Conservation (phyloP, 2,113 vertebrate species). For the Equus quagga region DNA sequence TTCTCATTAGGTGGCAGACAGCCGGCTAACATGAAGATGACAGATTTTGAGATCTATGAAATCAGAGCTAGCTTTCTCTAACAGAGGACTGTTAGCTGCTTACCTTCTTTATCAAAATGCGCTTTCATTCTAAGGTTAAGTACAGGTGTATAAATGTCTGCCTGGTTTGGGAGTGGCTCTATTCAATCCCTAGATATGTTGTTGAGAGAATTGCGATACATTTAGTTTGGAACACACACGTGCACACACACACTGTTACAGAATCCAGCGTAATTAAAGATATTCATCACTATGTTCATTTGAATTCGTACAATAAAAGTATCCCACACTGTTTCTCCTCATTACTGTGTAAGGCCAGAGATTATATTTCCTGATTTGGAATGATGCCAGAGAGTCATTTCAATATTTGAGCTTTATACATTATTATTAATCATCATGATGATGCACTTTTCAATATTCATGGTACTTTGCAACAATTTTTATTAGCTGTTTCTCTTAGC, state of each 20-base stretch:
- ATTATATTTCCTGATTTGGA: constrained; percentile 81
- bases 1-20: constrained; percentile 78
- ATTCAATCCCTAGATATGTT: constrained; percentile 31
- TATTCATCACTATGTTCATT: constrained; percentile 74
- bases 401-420: constrained; percentile 78
- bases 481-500: constrained; percentile 72
- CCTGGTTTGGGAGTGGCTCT: constrained; percentile 29
- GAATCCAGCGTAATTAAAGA: constrained; percentile 77
- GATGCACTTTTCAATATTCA: constrained; percentile 79
- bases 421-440: constrained; percentile 81
- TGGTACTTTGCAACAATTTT: constrained; percentile 64
- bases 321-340: constrained; percentile 78
- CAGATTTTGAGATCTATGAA: constrained; percentile 63
- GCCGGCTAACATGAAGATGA: constrained; percentile 64
- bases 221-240: constrained; percentile 14
- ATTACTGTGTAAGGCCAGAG: constrained; percentile 74
- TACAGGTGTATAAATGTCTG: background rate
- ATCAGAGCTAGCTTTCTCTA: constrained; percentile 66
- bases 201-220: background rate
- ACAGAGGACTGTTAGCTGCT: constrained; percentile 38
- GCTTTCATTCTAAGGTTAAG: constrained; percentile 44
- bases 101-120: constrained; percentile 62
- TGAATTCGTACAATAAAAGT: constrained; percentile 49
- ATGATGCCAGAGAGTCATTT: constrained; percentile 81
- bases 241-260: background rate